These are phyloP conservation scores for Limonius californicus DNA, from an alignment of 1,140 invertebrate genomes.

Conservation along the genomic window DNA sequence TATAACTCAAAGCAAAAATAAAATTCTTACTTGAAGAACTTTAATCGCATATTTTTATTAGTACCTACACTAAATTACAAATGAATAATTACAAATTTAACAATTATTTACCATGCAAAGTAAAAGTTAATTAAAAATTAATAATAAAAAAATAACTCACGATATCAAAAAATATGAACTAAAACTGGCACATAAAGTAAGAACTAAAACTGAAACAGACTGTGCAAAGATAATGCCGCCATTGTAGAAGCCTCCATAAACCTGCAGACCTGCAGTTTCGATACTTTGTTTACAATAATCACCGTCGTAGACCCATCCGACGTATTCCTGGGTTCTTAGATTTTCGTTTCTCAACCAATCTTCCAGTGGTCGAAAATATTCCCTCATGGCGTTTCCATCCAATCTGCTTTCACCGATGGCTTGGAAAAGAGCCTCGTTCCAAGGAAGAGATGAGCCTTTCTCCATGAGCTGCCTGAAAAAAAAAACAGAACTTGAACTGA, in stretches of 20 bases:
- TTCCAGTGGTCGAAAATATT: constrained; percentile 89
- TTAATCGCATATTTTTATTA: too few species aligned
- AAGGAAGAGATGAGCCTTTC: constrained; percentile 79
- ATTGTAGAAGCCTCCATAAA: constrained; percentile 78
- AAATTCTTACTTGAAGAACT: too few species aligned
- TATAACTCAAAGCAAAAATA: too few species aligned
- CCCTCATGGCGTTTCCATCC: constrained; percentile 77
- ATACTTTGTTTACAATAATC: constrained; percentile 84
- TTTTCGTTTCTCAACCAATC: constrained; percentile 85
- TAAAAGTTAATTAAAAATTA: too few species aligned
- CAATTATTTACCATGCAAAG: too few species aligned
- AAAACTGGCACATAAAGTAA: too few species aligned
- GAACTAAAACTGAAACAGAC: too few species aligned
- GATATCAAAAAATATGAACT: too few species aligned
- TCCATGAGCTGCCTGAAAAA: constrained; percentile 72
- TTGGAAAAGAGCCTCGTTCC: constrained; percentile 78
- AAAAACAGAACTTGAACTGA: too few species aligned
- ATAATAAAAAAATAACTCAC: too few species aligned
- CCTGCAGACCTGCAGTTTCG: constrained; percentile 76
- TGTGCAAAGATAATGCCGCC: constrained; percentile 22
- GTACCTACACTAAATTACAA: too few species aligned
- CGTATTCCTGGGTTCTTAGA: constrained; percentile 69
- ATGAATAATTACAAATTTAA: too few species aligned
- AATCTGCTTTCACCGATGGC: constrained; percentile 75
- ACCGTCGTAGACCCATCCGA: constrained; percentile 82